phyloP scores from a whole-genome alignment of 2,113 vertebrate genomes.

The Varanus salvator region DNA sequence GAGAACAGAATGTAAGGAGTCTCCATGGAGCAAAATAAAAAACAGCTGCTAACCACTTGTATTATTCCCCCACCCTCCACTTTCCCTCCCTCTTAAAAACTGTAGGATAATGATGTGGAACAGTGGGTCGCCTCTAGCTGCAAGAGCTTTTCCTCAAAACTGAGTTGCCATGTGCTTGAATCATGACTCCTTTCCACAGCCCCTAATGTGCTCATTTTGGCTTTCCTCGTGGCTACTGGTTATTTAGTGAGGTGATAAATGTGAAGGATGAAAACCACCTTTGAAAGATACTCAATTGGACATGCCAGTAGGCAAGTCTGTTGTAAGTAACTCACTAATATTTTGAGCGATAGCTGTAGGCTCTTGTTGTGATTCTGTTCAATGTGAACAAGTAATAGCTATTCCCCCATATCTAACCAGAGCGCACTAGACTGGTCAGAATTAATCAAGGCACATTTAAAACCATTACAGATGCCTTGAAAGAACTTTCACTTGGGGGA shows the following conservation, averaged over 20 bases:
- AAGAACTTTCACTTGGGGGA: slow-evolving; percentile 31
- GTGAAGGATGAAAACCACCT: slow-evolving; percentile 50
- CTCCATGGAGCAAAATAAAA: slow-evolving; percentile 74
- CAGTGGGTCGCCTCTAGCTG: slow-evolving; percentile 66
- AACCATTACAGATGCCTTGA: slow-evolving; percentile 71
- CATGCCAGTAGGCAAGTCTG: slow-evolving; percentile 31
- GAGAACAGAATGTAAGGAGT: slow-evolving; percentile 71
- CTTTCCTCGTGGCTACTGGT: slow-evolving; percentile 64
- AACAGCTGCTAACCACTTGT: slow-evolving; percentile 79
- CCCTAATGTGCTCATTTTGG: slow-evolving; percentile 57
- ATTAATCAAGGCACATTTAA: slow-evolving; percentile 77
- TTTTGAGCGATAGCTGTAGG: slow-evolving; percentile 32
- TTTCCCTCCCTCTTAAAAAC: slow-evolving; percentile 62
- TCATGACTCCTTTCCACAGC: slow-evolving; percentile 38
- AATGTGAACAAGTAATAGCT: slow-evolving; percentile 66
- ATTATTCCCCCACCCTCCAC: slow-evolving; percentile 53
- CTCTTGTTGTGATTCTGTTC: slow-evolving; percentile 62
- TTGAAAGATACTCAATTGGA: slow-evolving; percentile 52
- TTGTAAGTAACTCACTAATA: slow-evolving; percentile 46
- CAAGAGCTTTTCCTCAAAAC: slow-evolving; percentile 59
- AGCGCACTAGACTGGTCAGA: slow-evolving; percentile 73
- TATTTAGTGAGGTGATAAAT: slow-evolving; percentile 55
- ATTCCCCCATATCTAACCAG: slow-evolving; percentile 70
- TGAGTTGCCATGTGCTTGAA: slow-evolving; percentile 63
- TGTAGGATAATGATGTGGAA: slow-evolving; percentile 75